phyloP scores from a whole-genome alignment of 2,888 invertebrate genomes.

The Perizoma flavofasciatum region DNA sequence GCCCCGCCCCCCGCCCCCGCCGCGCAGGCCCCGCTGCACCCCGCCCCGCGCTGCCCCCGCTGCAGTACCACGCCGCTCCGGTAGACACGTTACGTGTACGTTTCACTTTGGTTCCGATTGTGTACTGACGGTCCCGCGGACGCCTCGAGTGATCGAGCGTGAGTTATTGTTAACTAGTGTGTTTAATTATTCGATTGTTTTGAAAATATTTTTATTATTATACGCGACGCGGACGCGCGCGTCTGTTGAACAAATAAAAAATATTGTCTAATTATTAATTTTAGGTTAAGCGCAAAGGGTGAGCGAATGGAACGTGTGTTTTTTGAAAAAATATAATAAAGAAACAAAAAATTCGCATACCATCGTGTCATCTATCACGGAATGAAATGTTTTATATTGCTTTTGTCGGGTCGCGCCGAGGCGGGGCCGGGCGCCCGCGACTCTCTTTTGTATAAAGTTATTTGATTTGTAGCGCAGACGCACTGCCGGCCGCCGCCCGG shows the following conservation, averaged over 20 bases:
- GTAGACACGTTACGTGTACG: conserved; percentile 65
- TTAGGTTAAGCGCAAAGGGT: conserved; percentile 81
- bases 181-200: conserved; percentile 84
- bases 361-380: conserved; percentile 81
- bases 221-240: conserved; percentile 77
- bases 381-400: conserved; percentile 83
- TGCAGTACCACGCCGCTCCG: conserved; percentile 25
- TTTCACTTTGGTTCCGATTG: conserved; percentile 64
- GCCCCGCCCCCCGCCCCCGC: conserved; percentile 36
- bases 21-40: conserved; percentile 26
- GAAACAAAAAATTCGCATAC: conserved; percentile 76
- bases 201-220: conserved; percentile 83
- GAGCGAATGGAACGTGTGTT: conserved; percentile 82
- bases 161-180: conserved; percentile 83
- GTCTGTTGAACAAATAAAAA: conserved; percentile 83
- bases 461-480: conserved; percentile 63
- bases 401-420: conserved; percentile 65
- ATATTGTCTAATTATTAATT: conserved; percentile 84
- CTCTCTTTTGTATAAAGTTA: conserved; percentile 70
- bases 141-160: conserved; percentile 62
- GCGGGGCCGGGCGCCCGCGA: conserved; percentile 48
- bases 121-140: conserved; percentile 36
- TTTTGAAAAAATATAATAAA: conserved; percentile 65
- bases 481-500: conserved; percentile 48
- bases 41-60: conserved; percentile 38